phyloP scores from a whole-genome alignment of 2,113 vertebrate species.

The Candoia aspera region DNA sequence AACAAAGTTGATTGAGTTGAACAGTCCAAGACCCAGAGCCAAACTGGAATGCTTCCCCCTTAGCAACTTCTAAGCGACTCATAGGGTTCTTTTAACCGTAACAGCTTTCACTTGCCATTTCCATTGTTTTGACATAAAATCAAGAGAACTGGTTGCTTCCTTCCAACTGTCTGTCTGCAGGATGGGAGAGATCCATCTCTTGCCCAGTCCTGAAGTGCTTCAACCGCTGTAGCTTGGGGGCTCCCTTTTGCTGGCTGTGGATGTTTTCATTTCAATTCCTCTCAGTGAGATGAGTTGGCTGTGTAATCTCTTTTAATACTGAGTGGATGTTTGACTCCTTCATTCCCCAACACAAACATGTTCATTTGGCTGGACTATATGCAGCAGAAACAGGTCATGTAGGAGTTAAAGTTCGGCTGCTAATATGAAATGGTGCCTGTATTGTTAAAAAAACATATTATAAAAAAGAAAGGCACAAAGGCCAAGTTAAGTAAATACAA shows the following conservation, averaged over 20 bases:
- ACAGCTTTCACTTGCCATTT: conserved; percentile 5
- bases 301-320: background rate
- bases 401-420: conserved; percentile 35
- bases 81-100: background rate
- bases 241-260: background rate
- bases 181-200: background rate
- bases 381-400: background rate
- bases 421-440: conserved; percentile 33
- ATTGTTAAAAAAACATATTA: conserved; percentile 1
- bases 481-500: conserved; percentile 35
- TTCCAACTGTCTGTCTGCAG: background rate
- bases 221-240: background rate
- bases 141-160: background rate
- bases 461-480: conserved; percentile 26
- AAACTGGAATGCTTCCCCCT: background rate
- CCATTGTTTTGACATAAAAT: background rate
- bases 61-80: background rate
- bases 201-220: background rate
- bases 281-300: background rate
- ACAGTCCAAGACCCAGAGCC: background rate
- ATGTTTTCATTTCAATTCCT: background rate
- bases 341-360: fast-evolving
- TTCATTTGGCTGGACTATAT: background rate
- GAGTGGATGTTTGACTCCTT: background rate
- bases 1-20: background rate